Percentiles rank a stretch among this genome's conserved stretches.
Evolutionary conservation across 2,113 vertebrate species (phyloP).

Genomic region (Fulmarus glacialis): DNA sequence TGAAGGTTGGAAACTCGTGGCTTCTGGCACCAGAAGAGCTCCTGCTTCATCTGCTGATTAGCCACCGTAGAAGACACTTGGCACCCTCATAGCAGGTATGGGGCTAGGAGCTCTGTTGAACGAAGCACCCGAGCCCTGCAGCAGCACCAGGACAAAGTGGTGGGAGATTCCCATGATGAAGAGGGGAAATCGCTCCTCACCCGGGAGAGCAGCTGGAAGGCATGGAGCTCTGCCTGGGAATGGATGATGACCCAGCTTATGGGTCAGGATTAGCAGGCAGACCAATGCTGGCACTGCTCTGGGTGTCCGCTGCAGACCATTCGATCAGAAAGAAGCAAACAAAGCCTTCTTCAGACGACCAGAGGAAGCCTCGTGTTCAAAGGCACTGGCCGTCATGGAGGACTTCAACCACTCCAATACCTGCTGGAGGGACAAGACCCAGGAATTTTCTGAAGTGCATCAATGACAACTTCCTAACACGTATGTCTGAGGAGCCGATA

Average conservation of each 20-base stretch:
- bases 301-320: background rate
- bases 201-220: background rate
- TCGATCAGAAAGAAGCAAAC: background rate
- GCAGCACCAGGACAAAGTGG: background rate
- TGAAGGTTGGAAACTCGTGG: background rate
- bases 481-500: background rate
- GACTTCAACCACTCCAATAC: background rate
- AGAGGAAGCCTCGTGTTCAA: background rate
- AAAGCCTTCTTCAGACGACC: background rate
- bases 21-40: background rate
- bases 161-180: background rate
- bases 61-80: background rate
- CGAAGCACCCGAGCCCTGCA: background rate
- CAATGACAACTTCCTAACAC: background rate
- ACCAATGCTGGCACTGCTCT: fast-evolving
- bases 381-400: background rate
- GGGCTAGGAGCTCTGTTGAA: background rate
- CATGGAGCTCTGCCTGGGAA: background rate
- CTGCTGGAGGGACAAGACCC: background rate
- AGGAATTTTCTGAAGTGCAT: background rate
- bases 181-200: fast-evolving
- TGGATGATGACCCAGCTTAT: background rate
- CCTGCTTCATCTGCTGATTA: background rate
- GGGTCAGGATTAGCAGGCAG: background rate
- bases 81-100: background rate